A percentile compares a stretch with the other conserved stretches of the same genome.
Evolutionary conservation across 2,888 invertebrate genomes (phyloP).

Genomic region (Phaonia tiefii): DNA sequence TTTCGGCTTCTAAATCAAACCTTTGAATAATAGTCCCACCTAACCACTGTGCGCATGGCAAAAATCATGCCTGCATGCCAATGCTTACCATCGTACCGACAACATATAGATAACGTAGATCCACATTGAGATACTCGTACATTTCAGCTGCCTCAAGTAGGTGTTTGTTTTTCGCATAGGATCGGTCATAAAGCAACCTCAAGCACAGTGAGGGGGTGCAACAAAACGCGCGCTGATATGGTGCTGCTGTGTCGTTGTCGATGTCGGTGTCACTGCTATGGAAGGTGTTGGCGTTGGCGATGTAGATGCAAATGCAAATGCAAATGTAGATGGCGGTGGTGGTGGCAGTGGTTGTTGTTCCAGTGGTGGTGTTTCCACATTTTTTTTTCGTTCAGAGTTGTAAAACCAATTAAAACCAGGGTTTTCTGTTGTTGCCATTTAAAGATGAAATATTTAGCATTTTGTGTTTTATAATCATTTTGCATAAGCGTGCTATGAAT

Average conservation of each 20-base stretch:
- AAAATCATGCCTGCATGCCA: no score
- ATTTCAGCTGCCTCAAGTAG: background rate
- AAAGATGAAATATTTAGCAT: constrained; percentile 43
- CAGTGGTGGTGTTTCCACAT: constrained; percentile 3
- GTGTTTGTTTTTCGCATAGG: background rate
- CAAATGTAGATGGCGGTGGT: background rate
- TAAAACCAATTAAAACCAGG: constrained; percentile 60
- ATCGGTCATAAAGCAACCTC: background rate
- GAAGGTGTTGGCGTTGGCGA: background rate
- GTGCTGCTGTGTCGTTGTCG: background rate
- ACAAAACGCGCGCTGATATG: background rate
- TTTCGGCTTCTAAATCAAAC: no score
- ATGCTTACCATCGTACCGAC: no score
- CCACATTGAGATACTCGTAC: constrained; percentile 2
- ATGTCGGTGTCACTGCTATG: constrained; percentile 1
- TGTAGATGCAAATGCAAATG: no score
- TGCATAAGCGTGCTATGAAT: constrained; percentile 62
- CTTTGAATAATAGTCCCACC: no score
- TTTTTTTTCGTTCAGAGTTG: constrained; percentile 6
- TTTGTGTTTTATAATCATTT: constrained; percentile 36
- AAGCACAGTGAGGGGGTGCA: constrained; percentile 21
- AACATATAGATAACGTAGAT: background rate
- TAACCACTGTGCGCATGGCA: no score
- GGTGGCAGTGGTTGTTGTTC: background rate
- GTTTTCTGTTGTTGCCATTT: constrained; percentile 44